These are phyloP conservation scores for Pterobdella sp. DNA, from an alignment of 2,888 invertebrate genomes.

Conservation along the genomic window DNA sequence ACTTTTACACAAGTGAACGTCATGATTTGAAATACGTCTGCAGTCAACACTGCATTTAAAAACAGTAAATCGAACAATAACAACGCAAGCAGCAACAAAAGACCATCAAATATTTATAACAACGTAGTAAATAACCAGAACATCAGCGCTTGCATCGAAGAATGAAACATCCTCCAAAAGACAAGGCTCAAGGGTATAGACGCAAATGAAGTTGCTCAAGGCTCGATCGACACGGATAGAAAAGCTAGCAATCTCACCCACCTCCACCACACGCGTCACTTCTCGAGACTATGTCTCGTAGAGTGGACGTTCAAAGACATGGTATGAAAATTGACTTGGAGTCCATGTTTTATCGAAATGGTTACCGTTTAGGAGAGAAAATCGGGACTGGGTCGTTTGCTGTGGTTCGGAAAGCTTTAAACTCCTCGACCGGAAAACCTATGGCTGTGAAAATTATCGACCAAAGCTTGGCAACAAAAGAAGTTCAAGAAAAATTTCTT, in stretches of 20 bases:
- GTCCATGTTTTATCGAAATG: conserved; percentile 31
- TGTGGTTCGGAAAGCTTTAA: conserved; percentile 31
- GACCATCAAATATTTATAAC: background rate
- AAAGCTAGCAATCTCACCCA: background rate
- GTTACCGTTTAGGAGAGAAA: conserved; percentile 33
- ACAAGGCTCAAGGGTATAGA: background rate
- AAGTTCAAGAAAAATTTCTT: conserved; percentile 71
- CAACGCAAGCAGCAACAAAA: background rate
- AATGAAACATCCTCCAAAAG: background rate
- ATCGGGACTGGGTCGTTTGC: conserved; percentile 35
- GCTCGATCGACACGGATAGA: background rate
- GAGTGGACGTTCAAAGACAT: conserved; percentile 23
- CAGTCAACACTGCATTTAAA: background rate
- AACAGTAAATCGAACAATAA: background rate
- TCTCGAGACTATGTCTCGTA: conserved; percentile 18
- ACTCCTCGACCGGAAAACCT: conserved; percentile 25
- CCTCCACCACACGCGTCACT: background rate
- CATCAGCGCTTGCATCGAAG: background rate
- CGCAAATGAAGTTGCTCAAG: background rate
- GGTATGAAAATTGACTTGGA: conserved; percentile 28
- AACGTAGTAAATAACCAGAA: background rate
- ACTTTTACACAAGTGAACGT: background rate
- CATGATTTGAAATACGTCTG: background rate
- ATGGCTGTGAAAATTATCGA: conserved; percentile 65
- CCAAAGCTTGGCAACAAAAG: conserved; percentile 64